Conservation (phyloP, 2,113 vertebrate species). For the Ancistrus triradiatus region DNA sequence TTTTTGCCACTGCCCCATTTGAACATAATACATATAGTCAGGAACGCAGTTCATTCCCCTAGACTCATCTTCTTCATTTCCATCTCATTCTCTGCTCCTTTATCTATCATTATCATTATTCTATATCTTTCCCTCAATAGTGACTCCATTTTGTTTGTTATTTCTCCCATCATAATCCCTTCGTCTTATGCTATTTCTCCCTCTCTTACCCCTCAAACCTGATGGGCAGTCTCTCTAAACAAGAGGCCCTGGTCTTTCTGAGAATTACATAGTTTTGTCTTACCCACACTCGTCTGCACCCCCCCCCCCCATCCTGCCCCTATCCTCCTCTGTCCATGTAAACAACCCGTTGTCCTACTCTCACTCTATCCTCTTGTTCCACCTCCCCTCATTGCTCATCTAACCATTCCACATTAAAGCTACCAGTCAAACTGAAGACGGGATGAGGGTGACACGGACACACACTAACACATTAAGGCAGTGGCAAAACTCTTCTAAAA, state of each 20-base stretch:
- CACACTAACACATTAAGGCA: conserved; percentile 21
- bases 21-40: no score
- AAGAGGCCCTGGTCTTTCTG: conserved; percentile 53
- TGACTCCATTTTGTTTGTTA: no score
- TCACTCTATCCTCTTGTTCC: conserved; percentile 7
- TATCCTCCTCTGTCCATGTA: conserved; percentile 25
- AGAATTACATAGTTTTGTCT: conserved; percentile 68
- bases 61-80: no score
- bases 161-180: conserved; percentile 26
- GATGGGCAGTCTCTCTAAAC: conserved; percentile 52
- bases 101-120: no score
- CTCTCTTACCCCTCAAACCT: conserved; percentile 42
- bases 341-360: conserved; percentile 27
- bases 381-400: conserved; percentile 26
- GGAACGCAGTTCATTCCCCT: no score
- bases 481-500: conserved; percentile 5
- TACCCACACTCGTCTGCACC: conserved; percentile 48
- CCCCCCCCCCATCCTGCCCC: conserved; percentile 46
- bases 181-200: conserved; percentile 20
- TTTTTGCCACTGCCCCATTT: no score
- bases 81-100: no score
- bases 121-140: no score
- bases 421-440: conserved; percentile 35
- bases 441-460: conserved; percentile 33
- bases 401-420: conserved; percentile 24